These are phyloP conservation scores for Micoletzkya japonica DNA, from an alignment of 2,888 invertebrate genomes.

Conservation along the genomic window DNA sequence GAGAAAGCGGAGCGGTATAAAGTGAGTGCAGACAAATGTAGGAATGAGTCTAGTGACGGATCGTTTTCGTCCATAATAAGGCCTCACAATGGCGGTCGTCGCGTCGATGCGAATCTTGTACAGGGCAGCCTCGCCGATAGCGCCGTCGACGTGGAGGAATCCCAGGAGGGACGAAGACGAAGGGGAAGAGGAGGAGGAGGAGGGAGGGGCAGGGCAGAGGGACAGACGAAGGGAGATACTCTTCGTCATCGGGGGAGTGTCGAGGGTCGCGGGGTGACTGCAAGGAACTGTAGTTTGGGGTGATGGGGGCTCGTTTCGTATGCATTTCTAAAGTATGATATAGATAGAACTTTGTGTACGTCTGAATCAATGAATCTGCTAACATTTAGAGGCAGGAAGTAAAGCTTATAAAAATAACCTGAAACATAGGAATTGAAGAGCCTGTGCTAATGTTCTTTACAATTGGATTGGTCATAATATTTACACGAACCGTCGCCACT, in stretches of 20 bases:
- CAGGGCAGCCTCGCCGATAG: conserved; percentile 20
- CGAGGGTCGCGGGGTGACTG: conserved; percentile 2
- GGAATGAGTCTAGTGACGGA: too few relatives aligned
- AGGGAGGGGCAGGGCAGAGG: too few relatives aligned
- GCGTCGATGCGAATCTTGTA: conserved; percentile 10
- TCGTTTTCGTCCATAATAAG: too few relatives aligned
- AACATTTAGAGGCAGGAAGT: too few relatives aligned
- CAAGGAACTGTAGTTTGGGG: background rate
- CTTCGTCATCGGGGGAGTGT: conserved; percentile 14
- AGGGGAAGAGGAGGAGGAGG: background rate
- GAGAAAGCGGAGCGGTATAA: too few relatives aligned
- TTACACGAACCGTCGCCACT: conserved; percentile 13
- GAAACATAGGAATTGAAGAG: too few relatives aligned
- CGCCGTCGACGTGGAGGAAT: conserved; percentile 22
- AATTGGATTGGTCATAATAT: background rate
- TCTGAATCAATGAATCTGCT: background rate
- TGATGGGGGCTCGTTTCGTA: background rate
- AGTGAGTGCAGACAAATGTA: too few relatives aligned
- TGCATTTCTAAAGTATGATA: background rate
- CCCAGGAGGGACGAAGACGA: conserved; percentile 4
- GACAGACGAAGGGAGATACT: conserved; percentile 2
- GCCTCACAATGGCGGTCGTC: too few relatives aligned
- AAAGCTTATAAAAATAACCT: too few relatives aligned
- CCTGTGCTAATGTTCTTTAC: background rate
- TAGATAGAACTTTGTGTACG: background rate